Percentiles rank a stretch among this genome's conserved stretches.
Conservation (phyloP, 2,113 vertebrate genomes). For the Indri indri region DNA sequence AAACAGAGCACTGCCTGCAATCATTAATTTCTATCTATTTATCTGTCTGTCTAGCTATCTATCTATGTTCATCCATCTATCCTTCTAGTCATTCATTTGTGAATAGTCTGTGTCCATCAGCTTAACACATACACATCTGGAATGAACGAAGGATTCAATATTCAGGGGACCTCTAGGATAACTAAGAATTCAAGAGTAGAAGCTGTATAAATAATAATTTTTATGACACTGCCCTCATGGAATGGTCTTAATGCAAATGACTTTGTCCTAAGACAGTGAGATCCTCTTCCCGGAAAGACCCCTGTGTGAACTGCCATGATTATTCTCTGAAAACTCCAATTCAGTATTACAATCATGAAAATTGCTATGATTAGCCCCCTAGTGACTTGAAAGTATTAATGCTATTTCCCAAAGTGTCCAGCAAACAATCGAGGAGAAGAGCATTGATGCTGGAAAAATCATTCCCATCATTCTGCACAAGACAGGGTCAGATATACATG, state of each 20-base stretch:
- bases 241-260: conserved; percentile 44
- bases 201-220: neutral
- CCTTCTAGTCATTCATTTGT: neutral
- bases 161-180: neutral
- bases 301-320: conserved; percentile 15
- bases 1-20: neutral
- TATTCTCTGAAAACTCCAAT: conserved; percentile 40
- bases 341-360: conserved; percentile 40
- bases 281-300: conserved; percentile 41
- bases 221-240: neutral
- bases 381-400: conserved; percentile 53
- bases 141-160: neutral
- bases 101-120: neutral
- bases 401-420: neutral
- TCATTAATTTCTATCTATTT: neutral
- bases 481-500: neutral
- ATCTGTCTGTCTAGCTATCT: neutral
- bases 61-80: neutral
- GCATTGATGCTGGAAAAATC: neutral
- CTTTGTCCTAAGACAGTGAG: conserved; percentile 42
- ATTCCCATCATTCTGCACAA: neutral
- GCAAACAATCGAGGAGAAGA: neutral
- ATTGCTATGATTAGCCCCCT: conserved; percentile 59
- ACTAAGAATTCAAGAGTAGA: conserved; percentile 29
- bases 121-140: neutral